These are phyloP conservation scores for Schizopygopsis pylzovi DNA, from an alignment of 2,797 vertebrate genomes.

Conservation along the genomic window DNA sequence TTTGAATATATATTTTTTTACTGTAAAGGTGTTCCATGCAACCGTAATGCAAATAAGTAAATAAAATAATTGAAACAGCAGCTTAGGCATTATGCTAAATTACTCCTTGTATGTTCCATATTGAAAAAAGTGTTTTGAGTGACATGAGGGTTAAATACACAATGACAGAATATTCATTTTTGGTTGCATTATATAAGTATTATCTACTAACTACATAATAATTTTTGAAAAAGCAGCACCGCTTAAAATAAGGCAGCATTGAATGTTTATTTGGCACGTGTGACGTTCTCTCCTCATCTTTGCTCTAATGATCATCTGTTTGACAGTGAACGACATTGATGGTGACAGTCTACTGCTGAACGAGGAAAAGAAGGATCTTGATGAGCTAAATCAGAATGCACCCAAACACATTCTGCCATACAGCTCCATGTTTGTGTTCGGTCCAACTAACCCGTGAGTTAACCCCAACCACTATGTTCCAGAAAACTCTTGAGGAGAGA, in stretches of 20 bases:
- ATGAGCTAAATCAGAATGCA: conserved; percentile 79
- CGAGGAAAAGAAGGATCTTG: conserved; percentile 91
- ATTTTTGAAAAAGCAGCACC: not conserved
- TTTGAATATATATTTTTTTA: no score
- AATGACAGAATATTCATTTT: not conserved
- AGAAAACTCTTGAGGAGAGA: no score
- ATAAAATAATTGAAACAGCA: not conserved
- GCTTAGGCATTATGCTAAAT: not conserved
- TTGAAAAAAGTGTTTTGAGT: not conserved
- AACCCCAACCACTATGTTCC: not conserved
- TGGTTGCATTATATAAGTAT: conserved; percentile 2
- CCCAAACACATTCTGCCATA: conserved; percentile 92
- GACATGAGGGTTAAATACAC: not conserved
- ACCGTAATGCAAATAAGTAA: not conserved
- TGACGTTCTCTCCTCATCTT: not conserved
- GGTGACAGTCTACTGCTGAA: conserved; percentile 81
- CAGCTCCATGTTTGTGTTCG: conserved; percentile 97
- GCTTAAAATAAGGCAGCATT: not conserved
- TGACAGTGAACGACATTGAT: conserved; percentile 89
- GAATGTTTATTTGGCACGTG: not conserved
- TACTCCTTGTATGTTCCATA: not conserved
- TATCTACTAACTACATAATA: not conserved
- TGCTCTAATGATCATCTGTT: conserved; percentile 21
- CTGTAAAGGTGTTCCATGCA: not conserved
- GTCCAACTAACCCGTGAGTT: conserved; percentile 94